Conservation (phyloP, 1,140 invertebrate species). For the Babylonia areolata region DNA sequence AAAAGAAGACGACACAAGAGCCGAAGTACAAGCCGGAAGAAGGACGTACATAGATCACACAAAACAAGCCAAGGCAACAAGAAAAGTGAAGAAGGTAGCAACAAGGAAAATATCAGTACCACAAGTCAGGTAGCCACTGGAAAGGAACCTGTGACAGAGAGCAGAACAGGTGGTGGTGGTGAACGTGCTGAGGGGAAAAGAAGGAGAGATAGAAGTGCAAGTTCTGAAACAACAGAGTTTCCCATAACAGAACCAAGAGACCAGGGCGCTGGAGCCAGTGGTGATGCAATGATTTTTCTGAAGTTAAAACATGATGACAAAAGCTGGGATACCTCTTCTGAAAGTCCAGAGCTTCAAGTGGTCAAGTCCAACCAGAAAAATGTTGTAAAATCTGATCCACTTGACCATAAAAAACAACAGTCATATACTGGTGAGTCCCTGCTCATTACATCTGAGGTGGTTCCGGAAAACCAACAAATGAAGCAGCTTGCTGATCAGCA, state of each 20-base stretch:
- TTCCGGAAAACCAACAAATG: not conserved
- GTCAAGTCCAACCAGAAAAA: not conserved
- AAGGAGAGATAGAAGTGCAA: not conserved
- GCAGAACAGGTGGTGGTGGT: not conserved
- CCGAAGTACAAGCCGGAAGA: not conserved
- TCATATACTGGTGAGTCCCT: not conserved
- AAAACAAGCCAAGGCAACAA: conserved; percentile 26
- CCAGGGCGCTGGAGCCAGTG: too few species aligned
- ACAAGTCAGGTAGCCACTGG: not conserved
- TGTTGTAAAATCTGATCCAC: not conserved
- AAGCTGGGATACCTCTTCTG: not conserved
- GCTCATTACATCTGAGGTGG: not conserved
- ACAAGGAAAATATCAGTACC: not conserved
- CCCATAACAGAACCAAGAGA: too few species aligned
- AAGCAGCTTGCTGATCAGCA: not conserved
- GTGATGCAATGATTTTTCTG: too few species aligned
- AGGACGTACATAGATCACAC: conserved; percentile 38
- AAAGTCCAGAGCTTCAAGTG: not conserved
- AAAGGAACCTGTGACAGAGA: conserved; percentile 8
- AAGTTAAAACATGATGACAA: too few species aligned
- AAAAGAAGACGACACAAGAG: conserved; percentile 1
- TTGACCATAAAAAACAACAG: not conserved
- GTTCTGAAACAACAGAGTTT: not conserved
- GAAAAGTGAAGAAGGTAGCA: conserved; percentile 28
- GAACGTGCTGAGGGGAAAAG: not conserved